Conservation (phyloP, 2,113 vertebrate genomes). For the Eubucco bourcierii region DNA sequence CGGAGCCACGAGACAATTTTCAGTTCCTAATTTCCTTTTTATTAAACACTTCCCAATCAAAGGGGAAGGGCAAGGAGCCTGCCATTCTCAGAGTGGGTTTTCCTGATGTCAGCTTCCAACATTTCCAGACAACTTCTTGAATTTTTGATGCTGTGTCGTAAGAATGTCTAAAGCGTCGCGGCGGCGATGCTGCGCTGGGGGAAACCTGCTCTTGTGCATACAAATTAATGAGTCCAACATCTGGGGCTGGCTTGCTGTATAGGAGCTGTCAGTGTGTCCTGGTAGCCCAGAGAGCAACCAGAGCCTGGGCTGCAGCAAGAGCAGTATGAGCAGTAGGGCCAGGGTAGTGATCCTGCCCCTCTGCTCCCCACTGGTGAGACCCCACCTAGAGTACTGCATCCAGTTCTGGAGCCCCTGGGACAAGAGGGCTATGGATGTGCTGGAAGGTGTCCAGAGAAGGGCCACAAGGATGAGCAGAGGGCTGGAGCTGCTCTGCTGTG, state of each 20-base stretch:
- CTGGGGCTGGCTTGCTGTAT: not conserved
- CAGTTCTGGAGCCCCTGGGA: too few species aligned
- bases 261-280: too few species aligned
- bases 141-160: not conserved
- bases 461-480: too few species aligned
- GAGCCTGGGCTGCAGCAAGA: too few species aligned
- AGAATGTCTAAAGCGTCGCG: accelerated
- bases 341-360: too few species aligned
- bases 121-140: conserved; percentile 13
- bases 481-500: too few species aligned
- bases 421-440: too few species aligned
- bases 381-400: too few species aligned
- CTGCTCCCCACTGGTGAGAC: too few species aligned
- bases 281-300: too few species aligned
- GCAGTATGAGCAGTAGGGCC: too few species aligned
- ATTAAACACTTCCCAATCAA: conserved; percentile 52
- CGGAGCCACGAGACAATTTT: not conserved
- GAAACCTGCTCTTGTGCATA: not conserved
- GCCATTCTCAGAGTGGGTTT: not conserved
- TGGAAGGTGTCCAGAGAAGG: too few species aligned
- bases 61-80: not conserved
- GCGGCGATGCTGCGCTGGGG: not conserved
- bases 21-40: conserved; percentile 43
- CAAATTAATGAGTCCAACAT: not conserved
- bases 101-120: not conserved